Evolutionary conservation across 2,113 vertebrate genomes (phyloP).

Genomic region (Aphyosemion australe): DNA sequence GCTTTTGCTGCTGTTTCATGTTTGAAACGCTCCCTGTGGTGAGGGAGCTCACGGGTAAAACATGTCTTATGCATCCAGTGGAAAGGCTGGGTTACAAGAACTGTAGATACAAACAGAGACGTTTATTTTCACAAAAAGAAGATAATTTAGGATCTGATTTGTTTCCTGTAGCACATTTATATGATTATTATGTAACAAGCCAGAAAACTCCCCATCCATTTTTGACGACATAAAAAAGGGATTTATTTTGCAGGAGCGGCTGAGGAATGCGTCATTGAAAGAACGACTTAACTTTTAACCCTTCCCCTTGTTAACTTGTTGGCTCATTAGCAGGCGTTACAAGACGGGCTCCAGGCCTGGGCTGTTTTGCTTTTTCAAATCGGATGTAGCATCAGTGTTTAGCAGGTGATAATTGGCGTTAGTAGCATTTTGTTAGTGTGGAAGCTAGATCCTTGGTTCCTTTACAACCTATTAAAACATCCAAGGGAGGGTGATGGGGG

Average conservation of each 20-base stretch:
- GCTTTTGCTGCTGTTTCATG: too few relatives aligned
- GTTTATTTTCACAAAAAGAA: too few relatives aligned
- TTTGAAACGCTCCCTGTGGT: too few relatives aligned
- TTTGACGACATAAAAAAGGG: slow-evolving; percentile 40
- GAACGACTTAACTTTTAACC: slow-evolving; percentile 38
- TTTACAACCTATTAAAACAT: slow-evolving; percentile 48
- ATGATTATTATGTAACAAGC: too few relatives aligned
- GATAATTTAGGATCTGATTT: too few relatives aligned
- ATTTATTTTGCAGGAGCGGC: slow-evolving; percentile 36
- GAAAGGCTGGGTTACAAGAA: too few relatives aligned
- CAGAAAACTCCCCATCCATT: slow-evolving; percentile 26
- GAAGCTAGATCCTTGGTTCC: slow-evolving; percentile 36
- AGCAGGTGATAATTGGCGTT: slow-evolving; percentile 75
- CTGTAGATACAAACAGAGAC: too few relatives aligned
- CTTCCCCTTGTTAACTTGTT: slow-evolving; percentile 43
- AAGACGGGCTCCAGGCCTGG: slow-evolving; percentile 62
- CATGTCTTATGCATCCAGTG: too few relatives aligned
- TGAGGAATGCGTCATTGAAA: slow-evolving; percentile 36
- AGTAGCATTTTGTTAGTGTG: slow-evolving; percentile 35
- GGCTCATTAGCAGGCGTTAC: slow-evolving; percentile 79
- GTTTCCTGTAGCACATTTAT: too few relatives aligned
- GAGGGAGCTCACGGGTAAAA: too few relatives aligned
- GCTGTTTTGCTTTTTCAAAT: slow-evolving; percentile 28
- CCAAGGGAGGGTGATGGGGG: slow-evolving; percentile 26
- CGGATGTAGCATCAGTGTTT: slow-evolving; percentile 61